phyloP scores from a whole-genome alignment of 1,140 invertebrate genomes.

The Drosophila simulans region DNA sequence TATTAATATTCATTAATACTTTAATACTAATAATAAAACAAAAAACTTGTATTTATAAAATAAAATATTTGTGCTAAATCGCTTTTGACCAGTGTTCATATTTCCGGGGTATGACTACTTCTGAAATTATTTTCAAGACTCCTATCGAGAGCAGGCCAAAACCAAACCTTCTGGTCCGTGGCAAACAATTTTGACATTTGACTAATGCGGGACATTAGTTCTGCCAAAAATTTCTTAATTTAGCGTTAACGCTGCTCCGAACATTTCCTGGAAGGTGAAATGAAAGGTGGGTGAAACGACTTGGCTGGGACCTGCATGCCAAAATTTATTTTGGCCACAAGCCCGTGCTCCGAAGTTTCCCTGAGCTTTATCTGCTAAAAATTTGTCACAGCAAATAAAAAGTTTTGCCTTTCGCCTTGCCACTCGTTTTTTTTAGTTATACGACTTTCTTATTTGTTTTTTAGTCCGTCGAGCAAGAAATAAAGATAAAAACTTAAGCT shows the following conservation, averaged over 20 bases:
- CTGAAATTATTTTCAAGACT: slow-evolving; percentile 55
- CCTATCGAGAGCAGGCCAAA: slow-evolving; percentile 4
- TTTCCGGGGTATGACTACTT: slow-evolving; percentile 28
- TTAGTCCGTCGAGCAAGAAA: slow-evolving; percentile 71
- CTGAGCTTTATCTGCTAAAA: slow-evolving; percentile 74
- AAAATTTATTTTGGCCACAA: slow-evolving; percentile 67
- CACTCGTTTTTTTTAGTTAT: slow-evolving; percentile 20
- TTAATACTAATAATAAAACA: too few relatives aligned
- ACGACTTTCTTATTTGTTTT: slow-evolving; percentile 45
- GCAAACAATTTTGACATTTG: slow-evolving; percentile 77
- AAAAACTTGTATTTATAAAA: too few relatives aligned
- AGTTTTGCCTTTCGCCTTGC: slow-evolving; percentile 64
- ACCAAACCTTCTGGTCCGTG: slow-evolving; percentile 14
- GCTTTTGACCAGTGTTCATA: not conserved
- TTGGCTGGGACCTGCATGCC: slow-evolving; percentile 31
- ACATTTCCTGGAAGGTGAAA: slow-evolving; percentile 28
- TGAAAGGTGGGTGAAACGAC: slow-evolving; percentile 3
- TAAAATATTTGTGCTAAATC: too few relatives aligned
- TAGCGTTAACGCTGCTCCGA: slow-evolving; percentile 55
- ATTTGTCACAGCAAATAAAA: slow-evolving; percentile 82
- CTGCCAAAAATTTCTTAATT: slow-evolving; percentile 79
- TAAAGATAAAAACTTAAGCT: slow-evolving; percentile 78
- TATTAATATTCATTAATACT: not conserved
- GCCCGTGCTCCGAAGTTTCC: slow-evolving; percentile 57
- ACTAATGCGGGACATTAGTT: slow-evolving; percentile 77